Percentiles rank a stretch among this genome's conserved stretches.
Conservation (phyloP, 2,797 vertebrate species). For the Rhodeus uyekii region DNA sequence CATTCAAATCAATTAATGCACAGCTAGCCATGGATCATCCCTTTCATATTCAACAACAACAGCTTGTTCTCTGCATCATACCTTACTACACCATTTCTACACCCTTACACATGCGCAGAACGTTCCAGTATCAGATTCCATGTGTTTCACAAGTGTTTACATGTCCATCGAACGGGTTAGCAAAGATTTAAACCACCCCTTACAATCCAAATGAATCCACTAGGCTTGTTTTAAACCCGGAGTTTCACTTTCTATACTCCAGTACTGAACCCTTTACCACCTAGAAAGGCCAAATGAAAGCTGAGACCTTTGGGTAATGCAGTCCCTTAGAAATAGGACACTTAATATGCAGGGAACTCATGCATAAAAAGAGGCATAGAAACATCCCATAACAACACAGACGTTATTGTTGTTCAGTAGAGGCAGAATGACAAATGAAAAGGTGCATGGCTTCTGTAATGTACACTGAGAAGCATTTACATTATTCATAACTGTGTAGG, state of each 20-base stretch:
- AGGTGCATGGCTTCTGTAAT: conserved; percentile 36
- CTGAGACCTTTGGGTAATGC: conserved; percentile 22
- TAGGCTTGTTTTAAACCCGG: background rate
- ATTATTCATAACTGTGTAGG: conserved; percentile 36
- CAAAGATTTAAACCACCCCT: background rate
- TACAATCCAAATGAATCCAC: background rate
- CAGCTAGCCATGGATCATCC: background rate
- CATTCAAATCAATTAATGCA: background rate
- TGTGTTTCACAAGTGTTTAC: background rate
- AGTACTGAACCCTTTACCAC: conserved; percentile 10
- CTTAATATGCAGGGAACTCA: background rate
- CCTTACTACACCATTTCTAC: background rate
- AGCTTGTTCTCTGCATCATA: background rate
- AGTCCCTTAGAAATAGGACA: conserved; percentile 35
- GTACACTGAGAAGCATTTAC: conserved; percentile 20
- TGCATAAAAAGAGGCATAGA: conserved; percentile 24
- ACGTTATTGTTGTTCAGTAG: background rate
- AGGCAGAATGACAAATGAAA: conserved; percentile 17
- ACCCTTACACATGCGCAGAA: background rate
- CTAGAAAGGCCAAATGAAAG: conserved; percentile 25
- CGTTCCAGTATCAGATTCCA: background rate
- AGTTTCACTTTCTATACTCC: conserved; percentile 31
- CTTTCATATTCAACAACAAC: background rate
- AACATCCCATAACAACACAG: background rate
- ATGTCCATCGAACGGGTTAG: background rate